Evolutionary conservation across 1,140 invertebrate species (phyloP).

Genomic region (Meloidogyne exigua): DNA sequence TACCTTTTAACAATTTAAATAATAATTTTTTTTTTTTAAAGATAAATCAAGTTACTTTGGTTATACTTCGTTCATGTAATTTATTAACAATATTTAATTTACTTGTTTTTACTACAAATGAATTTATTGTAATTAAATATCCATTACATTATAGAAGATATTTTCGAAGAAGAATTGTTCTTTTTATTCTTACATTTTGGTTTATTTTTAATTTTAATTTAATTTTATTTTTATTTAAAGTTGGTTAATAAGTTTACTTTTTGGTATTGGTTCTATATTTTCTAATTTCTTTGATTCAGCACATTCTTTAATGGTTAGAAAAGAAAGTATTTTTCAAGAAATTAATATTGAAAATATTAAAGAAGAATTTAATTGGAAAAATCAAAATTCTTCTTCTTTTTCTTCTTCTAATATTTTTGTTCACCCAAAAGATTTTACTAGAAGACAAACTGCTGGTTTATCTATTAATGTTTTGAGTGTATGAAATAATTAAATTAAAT

Average conservation of each 20-base stretch:
- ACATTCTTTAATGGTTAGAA: constrained; percentile 51
- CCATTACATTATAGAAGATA: constrained; percentile 61
- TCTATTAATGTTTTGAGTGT: constrained; percentile 46
- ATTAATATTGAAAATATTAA: constrained; percentile 3
- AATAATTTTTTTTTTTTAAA: constrained; percentile 14
- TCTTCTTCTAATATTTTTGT: not conserved
- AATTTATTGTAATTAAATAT: constrained; percentile 61
- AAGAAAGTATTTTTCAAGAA: constrained; percentile 37
- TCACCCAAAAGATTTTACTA: constrained; percentile 31
- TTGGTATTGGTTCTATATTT: constrained; percentile 59
- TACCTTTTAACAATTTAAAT: too few species aligned
- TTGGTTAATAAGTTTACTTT: constrained; percentile 57
- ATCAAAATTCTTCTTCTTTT: not conserved
- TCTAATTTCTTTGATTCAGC: constrained; percentile 55
- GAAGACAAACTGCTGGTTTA: constrained; percentile 45
- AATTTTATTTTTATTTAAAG: constrained; percentile 39
- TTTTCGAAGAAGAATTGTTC: constrained; percentile 57
- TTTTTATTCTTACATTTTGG: constrained; percentile 55
- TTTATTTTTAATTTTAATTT: constrained; percentile 11
- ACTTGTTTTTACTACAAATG: constrained; percentile 61
- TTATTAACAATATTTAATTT: constrained; percentile 63
- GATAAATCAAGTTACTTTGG: constrained; percentile 58
- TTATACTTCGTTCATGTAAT: constrained; percentile 60
- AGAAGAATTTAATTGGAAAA: not conserved
- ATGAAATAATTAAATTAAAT: not conserved